A percentile compares a stretch with the other conserved stretches of the same genome.
Evolutionary conservation across 2,797 vertebrate genomes (phyloP).

Genomic region (Ctenochaetus hawaiiensis): DNA sequence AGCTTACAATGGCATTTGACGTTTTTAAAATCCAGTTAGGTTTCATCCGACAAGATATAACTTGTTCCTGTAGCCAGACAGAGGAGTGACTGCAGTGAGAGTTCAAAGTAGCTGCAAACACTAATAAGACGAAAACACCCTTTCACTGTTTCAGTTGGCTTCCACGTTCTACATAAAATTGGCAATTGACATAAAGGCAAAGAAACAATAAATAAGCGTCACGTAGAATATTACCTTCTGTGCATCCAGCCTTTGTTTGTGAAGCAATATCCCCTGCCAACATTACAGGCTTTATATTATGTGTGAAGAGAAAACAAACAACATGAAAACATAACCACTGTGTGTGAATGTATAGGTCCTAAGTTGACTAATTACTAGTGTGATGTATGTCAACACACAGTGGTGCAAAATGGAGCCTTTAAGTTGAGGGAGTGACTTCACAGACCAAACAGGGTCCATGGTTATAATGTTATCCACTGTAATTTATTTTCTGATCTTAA

Average conservation of each 20-base stretch:
- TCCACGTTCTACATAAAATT: slow-evolving; percentile 1
- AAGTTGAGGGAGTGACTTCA: background rate
- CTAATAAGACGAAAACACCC: background rate
- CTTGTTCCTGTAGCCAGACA: background rate
- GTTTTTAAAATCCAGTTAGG: background rate
- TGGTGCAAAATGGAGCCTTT: background rate
- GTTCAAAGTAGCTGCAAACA: background rate
- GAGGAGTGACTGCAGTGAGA: background rate
- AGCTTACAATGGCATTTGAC: background rate
- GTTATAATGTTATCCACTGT: no score
- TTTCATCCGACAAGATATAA: background rate
- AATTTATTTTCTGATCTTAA: no score
- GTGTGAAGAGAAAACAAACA: background rate
- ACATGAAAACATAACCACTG: background rate
- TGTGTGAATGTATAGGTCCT: background rate
- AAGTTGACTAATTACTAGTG: background rate
- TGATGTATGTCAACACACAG: background rate
- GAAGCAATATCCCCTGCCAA: background rate
- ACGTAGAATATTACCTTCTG: background rate
- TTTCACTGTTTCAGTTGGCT: background rate
- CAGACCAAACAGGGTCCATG: background rate
- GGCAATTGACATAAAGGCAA: background rate
- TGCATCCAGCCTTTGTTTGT: background rate
- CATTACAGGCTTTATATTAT: background rate
- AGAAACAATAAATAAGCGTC: slow-evolving; percentile 11